Evolutionary conservation across 1,140 invertebrate genomes (phyloP), one percentile per base, ranked within the genome.

Genomic region (Orius insidiosus): DNA sequence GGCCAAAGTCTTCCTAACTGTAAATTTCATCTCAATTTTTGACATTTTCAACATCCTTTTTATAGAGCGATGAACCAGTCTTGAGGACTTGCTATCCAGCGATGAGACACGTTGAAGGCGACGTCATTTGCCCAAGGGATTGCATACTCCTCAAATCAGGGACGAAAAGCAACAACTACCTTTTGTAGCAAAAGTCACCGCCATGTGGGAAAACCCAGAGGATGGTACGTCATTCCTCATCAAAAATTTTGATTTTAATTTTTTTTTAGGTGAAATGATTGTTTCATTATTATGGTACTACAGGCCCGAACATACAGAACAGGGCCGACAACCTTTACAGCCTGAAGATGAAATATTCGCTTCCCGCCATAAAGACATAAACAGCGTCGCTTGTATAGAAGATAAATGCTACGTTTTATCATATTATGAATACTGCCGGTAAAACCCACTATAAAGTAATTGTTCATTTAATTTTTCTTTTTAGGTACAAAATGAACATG

Each of bases 341-440:
- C 76, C 80, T 55, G 73, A 77, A 3, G 85, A 90, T 57, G 92
- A 96, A 66, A 80, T 96, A 36, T 97, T 94, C 67, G 92, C 92
- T 16, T 95, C 89, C 2, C 76, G 86, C 45, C 92, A 96, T 66
- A 74, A 81, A 42, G 90, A 95, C 65, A 81, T 80, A 48, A 93
- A 92, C 63, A 92, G 86, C 57, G 90, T 96, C 16, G 92, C 90
- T 42, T 96, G 90, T 62, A 95, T 98, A 55, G 92, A 97, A 63
- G 92, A 98, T 66, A 93, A 92, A 64, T 95, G 90, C 66, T 95
- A 88, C 63, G 92, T 98, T 49, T 74, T 98, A 49, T 94, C 89
- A 7, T 93, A 84, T 60, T 90, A 90, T 65, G 90, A 96, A 67
- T 98, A 94, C 61, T 94, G 89, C 74, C 78, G 93, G 88, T 96